A percentile compares a stretch with the other conserved stretches of the same genome.
Evolutionary conservation across 2,797 vertebrate species (phyloP).

Genomic region (Eulemur albifrons): DNA sequence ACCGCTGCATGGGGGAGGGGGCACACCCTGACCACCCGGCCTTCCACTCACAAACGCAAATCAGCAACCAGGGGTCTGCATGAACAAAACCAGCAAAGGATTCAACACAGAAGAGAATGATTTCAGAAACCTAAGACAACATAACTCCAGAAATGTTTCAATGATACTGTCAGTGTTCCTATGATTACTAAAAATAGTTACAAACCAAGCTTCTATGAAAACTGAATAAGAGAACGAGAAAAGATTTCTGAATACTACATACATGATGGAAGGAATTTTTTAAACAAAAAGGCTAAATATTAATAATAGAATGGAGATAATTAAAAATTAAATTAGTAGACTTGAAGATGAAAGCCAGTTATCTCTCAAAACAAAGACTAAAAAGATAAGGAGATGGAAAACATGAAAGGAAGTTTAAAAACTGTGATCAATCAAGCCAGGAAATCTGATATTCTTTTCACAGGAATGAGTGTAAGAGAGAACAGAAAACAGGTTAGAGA

Average conservation of each 20-base stretch:
- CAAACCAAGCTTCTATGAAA: background rate
- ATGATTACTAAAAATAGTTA: background rate
- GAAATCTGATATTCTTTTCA: background rate
- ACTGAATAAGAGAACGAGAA: background rate
- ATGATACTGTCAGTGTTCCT: background rate
- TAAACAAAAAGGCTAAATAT: background rate
- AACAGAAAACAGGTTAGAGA: background rate
- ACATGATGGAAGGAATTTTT: background rate
- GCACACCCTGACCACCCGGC: background rate
- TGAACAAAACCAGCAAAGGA: background rate
- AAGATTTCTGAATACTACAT: background rate
- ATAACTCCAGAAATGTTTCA: background rate
- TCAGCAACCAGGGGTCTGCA: background rate
- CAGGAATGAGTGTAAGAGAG: background rate
- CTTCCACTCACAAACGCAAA: background rate
- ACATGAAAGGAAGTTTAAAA: background rate
- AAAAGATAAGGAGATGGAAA: background rate
- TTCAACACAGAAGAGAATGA: background rate
- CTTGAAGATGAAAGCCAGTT: background rate
- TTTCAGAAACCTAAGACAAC: background rate
- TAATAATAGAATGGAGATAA: background rate
- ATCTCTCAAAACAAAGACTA: background rate
- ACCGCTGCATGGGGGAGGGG: too few relatives aligned
- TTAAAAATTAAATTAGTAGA: background rate
- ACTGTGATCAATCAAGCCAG: background rate